These are phyloP conservation scores for Oreochromis spilurus DNA, from an alignment of 2,113 vertebrate species.

Conservation along the genomic window DNA sequence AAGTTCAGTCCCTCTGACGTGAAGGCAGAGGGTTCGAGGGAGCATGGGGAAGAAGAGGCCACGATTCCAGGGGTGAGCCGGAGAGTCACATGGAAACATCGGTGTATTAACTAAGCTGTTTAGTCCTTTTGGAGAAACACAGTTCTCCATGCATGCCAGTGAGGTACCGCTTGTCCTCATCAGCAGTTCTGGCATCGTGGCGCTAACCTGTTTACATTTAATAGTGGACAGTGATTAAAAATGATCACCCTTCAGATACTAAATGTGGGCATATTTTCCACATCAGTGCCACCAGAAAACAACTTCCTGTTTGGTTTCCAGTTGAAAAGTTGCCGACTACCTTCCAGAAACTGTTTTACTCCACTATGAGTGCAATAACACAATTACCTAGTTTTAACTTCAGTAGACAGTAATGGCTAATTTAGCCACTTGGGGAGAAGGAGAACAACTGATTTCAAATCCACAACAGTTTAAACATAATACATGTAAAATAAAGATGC, in stretches of 20 bases:
- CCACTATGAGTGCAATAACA: not conserved
- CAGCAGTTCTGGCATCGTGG: not conserved
- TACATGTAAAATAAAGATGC: not conserved
- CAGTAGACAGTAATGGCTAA: not conserved
- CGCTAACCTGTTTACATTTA: not conserved
- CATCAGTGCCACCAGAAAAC: not conserved
- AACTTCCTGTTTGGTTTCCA: not conserved
- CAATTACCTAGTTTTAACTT: not conserved
- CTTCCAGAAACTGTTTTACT: not conserved
- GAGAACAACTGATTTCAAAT: not conserved
- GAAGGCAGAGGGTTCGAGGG: not conserved
- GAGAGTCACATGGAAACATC: rapidly evolving
- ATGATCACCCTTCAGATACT: not conserved
- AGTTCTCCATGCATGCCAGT: not conserved
- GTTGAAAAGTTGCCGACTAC: not conserved
- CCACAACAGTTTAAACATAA: not conserved
- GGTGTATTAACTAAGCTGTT: not conserved
- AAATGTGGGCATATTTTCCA: not conserved
- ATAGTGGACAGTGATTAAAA: rapidly evolving
- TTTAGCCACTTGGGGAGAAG: not conserved
- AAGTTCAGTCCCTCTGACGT: not conserved
- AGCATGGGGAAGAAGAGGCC: not conserved
- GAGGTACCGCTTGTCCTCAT: not conserved
- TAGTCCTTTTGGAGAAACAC: not conserved
- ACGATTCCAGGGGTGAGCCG: not conserved